A percentile compares a stretch with the other conserved stretches of the same genome.
phyloP scores from a whole-genome alignment of 2,888 invertebrate genomes.

The Beris morrisii region DNA sequence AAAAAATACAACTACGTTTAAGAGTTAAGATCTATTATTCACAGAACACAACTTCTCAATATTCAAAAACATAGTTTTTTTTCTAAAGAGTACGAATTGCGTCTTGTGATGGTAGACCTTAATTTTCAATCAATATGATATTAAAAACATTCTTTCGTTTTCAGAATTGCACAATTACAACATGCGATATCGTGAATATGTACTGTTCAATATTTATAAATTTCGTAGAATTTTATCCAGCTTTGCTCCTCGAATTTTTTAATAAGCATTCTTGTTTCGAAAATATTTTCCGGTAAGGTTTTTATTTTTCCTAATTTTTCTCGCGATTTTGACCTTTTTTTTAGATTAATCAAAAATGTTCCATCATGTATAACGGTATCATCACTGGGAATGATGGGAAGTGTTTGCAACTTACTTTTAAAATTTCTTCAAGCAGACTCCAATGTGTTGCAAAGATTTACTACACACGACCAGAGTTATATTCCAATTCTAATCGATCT shows the following conservation, averaged over 20 bases:
- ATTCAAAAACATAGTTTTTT: too few relatives aligned
- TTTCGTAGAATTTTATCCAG: slow-evolving; percentile 33
- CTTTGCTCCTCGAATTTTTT: slow-evolving; percentile 21
- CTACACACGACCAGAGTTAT: slow-evolving; percentile 48
- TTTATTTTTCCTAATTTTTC: not conserved
- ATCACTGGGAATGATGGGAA: slow-evolving; percentile 44
- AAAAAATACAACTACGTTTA: not conserved
- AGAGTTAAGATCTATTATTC: too few relatives aligned
- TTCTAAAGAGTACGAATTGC: too few relatives aligned
- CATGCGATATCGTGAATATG: slow-evolving; percentile 36
- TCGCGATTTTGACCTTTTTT: slow-evolving; percentile 12
- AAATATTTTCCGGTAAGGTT: slow-evolving; percentile 33
- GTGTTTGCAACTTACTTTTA: slow-evolving; percentile 49
- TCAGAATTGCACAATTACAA: slow-evolving; percentile 24
- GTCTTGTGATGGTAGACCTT: too few relatives aligned
- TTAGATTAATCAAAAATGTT: slow-evolving; percentile 33
- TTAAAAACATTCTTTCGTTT: not conserved
- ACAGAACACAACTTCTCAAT: too few relatives aligned
- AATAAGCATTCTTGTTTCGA: slow-evolving; percentile 25
- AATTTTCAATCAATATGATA: too few relatives aligned
- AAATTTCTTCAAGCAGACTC: slow-evolving; percentile 45
- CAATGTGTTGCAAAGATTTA: slow-evolving; percentile 45
- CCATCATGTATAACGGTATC: slow-evolving; percentile 30
- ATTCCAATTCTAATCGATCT: slow-evolving; percentile 34
- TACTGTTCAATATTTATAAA: slow-evolving; percentile 39